Base-by-base conservation (phyloP, 2,113 vertebrate genomes). In the Anoplopoma fimbria region DNA sequence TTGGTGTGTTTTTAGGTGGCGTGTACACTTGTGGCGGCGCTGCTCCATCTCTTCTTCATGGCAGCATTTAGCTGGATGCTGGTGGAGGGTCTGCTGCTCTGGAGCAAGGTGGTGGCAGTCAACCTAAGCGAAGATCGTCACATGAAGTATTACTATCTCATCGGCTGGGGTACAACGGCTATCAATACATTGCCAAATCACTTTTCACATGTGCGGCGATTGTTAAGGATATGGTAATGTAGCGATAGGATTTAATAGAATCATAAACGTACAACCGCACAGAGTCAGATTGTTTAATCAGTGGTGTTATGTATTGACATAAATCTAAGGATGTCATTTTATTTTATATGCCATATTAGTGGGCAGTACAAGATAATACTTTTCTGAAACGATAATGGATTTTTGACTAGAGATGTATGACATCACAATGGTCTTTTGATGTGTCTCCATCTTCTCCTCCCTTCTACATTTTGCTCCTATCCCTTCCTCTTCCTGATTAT, bases 111-210 rank as follows among this genome's bases (percentile, higher is more conserved):
- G 87, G 96, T 96, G 4, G 94, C 94, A 0, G 95, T 96, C 74
- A 96, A 96, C 91, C 83, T 96, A 21, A 96, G 90, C 40, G 96
- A 96, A 64, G 95, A 95, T 34, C 86, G 91, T 23, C 95, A 95
- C 85, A 96, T 96, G 95, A 96, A 96, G 80, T 96, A 96, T 90
- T 96, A 96, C 89, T 96, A 96, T 89, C 91, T 96, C 70, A 96
- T 96, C 78, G 95, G 96, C 88, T 96, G 96, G 96, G 96, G 96
- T 96, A 94, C 53, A 0, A n/a, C 13, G 1, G 29, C 33, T 69
- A 17, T 19, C 27, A 33, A 19, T 62, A 49, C 21, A 15, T 0
- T 42, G 40, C 17, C 53, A 71, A 40, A 70, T 70, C 0, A 25
- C 49, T 77, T 2, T 71, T 17, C 29, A 49, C n/a, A 2, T 25